Conservation (phyloP, 2,797 vertebrate species). For the Tachyglossus aculeatus region DNA sequence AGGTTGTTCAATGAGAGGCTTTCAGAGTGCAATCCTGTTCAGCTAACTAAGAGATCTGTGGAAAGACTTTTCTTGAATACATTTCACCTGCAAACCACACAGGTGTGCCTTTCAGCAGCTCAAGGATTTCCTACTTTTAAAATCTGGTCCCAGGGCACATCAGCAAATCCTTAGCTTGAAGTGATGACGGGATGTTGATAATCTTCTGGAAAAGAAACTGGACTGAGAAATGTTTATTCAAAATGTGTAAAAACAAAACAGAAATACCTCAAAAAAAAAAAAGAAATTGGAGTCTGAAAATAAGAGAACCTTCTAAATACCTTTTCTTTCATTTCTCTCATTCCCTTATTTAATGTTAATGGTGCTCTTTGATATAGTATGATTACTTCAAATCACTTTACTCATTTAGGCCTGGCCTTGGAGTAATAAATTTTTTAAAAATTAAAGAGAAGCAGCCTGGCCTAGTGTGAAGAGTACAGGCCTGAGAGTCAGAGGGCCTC, state of each 20-base stretch:
- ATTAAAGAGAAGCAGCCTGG: too few species aligned
- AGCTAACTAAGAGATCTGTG: slow-evolving; percentile 71
- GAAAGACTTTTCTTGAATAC: slow-evolving; percentile 68
- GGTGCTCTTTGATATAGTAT: too few species aligned
- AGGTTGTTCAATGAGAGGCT: slow-evolving; percentile 44
- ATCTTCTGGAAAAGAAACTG: slow-evolving; percentile 1
- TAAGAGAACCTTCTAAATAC: background rate
- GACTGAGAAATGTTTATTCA: too few species aligned
- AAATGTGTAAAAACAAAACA: too few species aligned
- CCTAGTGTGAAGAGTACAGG: too few species aligned
- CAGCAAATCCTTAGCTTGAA: slow-evolving; percentile 19
- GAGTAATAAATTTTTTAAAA: too few species aligned
- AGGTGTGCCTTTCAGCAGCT: slow-evolving; percentile 60
- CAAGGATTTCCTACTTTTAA: slow-evolving; percentile 58
- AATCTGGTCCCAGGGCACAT: slow-evolving; percentile 40
- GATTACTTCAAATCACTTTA: too few species aligned
- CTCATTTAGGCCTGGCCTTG: too few species aligned
- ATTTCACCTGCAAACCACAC: slow-evolving; percentile 61
- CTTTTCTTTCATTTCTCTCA: background rate
- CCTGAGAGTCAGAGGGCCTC: too few species aligned
- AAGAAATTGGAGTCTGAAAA: background rate
- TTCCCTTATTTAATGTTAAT: too few species aligned
- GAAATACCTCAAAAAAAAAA: slow-evolving; percentile 10
- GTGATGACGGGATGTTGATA: background rate
- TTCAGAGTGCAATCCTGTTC: slow-evolving; percentile 73